Percentiles rank a stretch among this genome's conserved stretches.
phyloP scores from a whole-genome alignment of 1,140 invertebrate genomes.

The Ostrea edulis region DNA sequence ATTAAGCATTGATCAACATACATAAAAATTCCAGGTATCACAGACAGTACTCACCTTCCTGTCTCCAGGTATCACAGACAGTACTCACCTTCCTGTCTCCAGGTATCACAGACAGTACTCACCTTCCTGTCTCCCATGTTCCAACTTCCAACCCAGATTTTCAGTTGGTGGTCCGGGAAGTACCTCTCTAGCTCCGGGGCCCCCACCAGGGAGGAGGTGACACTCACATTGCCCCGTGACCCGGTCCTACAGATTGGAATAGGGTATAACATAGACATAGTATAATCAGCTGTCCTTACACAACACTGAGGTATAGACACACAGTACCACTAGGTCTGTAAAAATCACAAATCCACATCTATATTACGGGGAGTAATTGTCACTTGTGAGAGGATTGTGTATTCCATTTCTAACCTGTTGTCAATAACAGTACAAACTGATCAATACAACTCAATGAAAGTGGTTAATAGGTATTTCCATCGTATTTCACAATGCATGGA shows the following conservation, averaged over 20 bases:
- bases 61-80: too few relatives aligned
- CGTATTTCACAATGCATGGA: not conserved
- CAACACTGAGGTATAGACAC: not conserved
- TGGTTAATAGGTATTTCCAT: not conserved
- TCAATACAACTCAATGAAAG: slow-evolving; percentile 27
- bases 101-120: slow-evolving; percentile 1
- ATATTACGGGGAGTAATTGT: not conserved
- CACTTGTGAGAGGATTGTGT: not conserved
- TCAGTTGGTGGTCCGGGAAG: slow-evolving; percentile 90
- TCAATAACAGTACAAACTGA: not conserved
- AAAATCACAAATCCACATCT: not conserved
- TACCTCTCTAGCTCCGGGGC: slow-evolving; percentile 90
- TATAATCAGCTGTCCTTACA: not conserved
- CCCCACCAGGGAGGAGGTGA: slow-evolving; percentile 83
- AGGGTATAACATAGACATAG: slow-evolving; percentile 17
- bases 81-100: too few relatives aligned
- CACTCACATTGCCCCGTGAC: slow-evolving; percentile 42
- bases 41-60: too few relatives aligned
- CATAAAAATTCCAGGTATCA: too few relatives aligned
- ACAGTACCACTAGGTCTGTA: not conserved
- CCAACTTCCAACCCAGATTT: slow-evolving; percentile 95
- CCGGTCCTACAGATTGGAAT: slow-evolving; percentile 46
- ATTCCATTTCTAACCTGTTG: not conserved
- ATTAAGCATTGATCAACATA: too few relatives aligned
- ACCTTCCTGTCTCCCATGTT: slow-evolving; percentile 93